A percentile compares a stretch with the other conserved stretches of the same genome.
Evolutionary conservation across 2,113 vertebrate species (phyloP).

Genomic region (Odobenus rosmarus): DNA sequence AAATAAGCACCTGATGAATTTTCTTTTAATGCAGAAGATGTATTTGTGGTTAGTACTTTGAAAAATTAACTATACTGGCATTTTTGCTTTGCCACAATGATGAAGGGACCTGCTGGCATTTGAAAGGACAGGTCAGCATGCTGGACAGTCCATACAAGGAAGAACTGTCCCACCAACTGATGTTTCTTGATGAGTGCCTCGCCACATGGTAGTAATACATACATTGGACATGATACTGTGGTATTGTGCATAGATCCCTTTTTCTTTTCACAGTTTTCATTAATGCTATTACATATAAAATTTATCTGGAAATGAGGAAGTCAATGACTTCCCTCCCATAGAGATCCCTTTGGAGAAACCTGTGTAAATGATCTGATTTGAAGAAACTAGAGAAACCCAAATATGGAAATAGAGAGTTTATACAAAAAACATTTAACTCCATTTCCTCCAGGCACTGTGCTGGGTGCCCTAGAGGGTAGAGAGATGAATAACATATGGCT

Average conservation of each 20-base stretch:
- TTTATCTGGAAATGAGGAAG: not conserved
- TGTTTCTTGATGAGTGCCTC: too few species aligned
- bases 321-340: not conserved
- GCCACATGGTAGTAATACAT: not conserved
- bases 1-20: not conserved
- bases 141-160: not conserved
- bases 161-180: not conserved
- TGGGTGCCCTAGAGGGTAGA: not conserved
- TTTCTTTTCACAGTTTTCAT: not conserved
- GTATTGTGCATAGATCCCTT: not conserved
- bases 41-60: not conserved
- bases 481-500: not conserved
- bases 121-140: not conserved
- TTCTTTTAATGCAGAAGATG: not conserved
- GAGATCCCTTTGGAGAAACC: not conserved
- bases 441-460: not conserved
- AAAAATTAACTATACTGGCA: not conserved
- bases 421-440: not conserved
- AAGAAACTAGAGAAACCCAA: not conserved
- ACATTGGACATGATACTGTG: not conserved
- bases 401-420: not conserved
- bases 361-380: not conserved
- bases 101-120: not conserved
- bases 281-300: constrained; percentile 1
- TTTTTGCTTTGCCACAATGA: not conserved